phyloP scores from a whole-genome alignment of 2,888 invertebrate genomes.

The Erebia epiphron region DNA sequence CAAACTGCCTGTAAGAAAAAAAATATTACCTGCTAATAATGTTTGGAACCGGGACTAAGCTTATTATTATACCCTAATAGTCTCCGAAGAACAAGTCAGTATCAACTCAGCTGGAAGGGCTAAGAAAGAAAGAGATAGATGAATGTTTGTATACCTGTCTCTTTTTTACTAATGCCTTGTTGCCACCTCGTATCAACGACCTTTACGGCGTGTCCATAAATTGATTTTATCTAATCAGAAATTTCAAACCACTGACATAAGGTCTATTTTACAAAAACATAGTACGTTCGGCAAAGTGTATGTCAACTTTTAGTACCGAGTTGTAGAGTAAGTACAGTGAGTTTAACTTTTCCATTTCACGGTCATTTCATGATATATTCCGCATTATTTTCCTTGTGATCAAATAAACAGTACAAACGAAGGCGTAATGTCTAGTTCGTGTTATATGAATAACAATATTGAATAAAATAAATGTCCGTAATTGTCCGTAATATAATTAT shows the following conservation, averaged over 20 bases:
- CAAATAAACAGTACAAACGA: conserved; percentile 51
- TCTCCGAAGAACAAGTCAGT: conserved; percentile 4
- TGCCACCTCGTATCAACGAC: conserved; percentile 70
- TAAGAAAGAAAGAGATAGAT: conserved; percentile 50
- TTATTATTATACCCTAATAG: background rate
- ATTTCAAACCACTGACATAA: conserved; percentile 18
- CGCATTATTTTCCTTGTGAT: conserved; percentile 53
- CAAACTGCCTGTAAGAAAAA: background rate
- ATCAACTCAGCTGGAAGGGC: conserved; percentile 39
- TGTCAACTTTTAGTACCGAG: conserved; percentile 50
- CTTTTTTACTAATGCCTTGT: conserved; percentile 59
- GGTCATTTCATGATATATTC: conserved; percentile 76
- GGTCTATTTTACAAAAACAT: conserved; percentile 17
- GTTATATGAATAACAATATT: background rate
- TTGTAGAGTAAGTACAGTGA: conserved; percentile 47
- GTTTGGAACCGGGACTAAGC: background rate
- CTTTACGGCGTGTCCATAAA: conserved; percentile 49
- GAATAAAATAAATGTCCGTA: background rate
- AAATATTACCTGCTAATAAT: background rate
- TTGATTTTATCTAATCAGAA: conserved; percentile 13
- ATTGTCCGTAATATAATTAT: background rate
- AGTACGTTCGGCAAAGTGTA: conserved; percentile 28
- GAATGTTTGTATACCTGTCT: conserved; percentile 71
- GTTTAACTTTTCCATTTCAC: conserved; percentile 70
- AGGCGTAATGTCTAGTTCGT: conserved; percentile 11